Base-by-base conservation (phyloP, 1,140 invertebrate genomes). In the Drosophila asahinai region DNA sequence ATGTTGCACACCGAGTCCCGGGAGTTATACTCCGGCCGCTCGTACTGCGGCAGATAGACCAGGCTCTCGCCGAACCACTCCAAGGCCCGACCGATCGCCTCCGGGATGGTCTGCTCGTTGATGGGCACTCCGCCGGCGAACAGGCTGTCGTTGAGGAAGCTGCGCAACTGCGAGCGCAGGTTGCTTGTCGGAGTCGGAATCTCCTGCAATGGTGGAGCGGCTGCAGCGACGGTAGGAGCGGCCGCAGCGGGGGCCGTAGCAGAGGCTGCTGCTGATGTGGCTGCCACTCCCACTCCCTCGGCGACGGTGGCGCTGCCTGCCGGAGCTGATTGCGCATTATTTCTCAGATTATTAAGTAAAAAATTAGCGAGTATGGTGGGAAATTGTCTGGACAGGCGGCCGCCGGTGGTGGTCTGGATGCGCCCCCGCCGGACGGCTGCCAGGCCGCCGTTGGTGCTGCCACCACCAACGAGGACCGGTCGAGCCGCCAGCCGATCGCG, bases 1-100 rank as follows among this genome's bases (percentile, higher is more conserved):
- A 86, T 82, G 58, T 93, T 93, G 72, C 73, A 76, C 7, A 93
- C 78, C 7, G 92, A 93, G 51, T 90, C 84, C 4, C 81, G 76
- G 2, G 89, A 87, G 74, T 93, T 90, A 70, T 86, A 93, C 42
- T 91, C 80, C 12, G 84, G 86, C 6, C 59, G 65, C 47, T 93
- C 92, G 59, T 89, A 93, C 30, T 93, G 91, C n/a, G 80, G 90
- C 68, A 93, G 58, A 68, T 68, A 92, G 15, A 81, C 47, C 2
- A 92, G 67, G 49, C 68, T 68, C 8, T 81, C 80, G 22, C 33
- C 66, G n/a, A 93, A 82, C 87, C 91, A 91, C 4, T 68, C 70
- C 27, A 92, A 51, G 0, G 86, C 84, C 5, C 83, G 77, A 6
- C 58, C 63, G n/a, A 93, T 73, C 19, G 87, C 91, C 0, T n/a